Percentiles rank a stretch among this genome's conserved stretches.
Conservation (phyloP, 1,140 invertebrate species). For the Plutomurus gul region DNA sequence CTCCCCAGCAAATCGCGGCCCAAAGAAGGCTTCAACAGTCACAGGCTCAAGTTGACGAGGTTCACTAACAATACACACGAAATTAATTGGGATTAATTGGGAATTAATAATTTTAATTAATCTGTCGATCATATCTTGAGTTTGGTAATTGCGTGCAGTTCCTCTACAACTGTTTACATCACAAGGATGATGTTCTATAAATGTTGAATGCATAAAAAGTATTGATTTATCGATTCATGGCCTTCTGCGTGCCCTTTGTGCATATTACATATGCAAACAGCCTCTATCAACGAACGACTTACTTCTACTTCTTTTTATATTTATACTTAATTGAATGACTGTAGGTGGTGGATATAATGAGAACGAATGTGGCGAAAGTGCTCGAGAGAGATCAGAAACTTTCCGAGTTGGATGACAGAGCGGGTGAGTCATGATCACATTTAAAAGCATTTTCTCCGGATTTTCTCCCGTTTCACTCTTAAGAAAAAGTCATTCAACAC, state of each 20-base stretch:
- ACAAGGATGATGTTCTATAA: conserved; percentile 32
- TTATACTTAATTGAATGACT: no score
- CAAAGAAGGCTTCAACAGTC: conserved; percentile 70
- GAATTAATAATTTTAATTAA: no score
- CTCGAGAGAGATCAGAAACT: conserved; percentile 94
- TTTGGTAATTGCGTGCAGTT: no score
- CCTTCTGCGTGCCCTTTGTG: no score
- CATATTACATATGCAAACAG: no score
- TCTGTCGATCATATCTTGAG: no score
- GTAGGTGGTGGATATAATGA: conserved; percentile 90
- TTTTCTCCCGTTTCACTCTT: not conserved
- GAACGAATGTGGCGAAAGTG: conserved; percentile 96
- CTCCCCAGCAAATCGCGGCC: conserved; percentile 59
- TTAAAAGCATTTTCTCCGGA: not conserved
- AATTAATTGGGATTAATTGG: no score
- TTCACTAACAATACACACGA: not conserved
- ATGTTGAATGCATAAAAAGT: conserved; percentile 16
- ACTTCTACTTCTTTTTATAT: conserved; percentile 35
- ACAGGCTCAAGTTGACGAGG: conserved; percentile 68
- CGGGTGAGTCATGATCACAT: conserved; percentile 66
- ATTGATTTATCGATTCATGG: conserved; percentile 25
- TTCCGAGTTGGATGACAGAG: conserved; percentile 92
- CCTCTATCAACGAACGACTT: conserved; percentile 3
- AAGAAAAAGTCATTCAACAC: not conserved
- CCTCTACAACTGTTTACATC: not conserved